Conservation (phyloP, 2,888 invertebrate genomes). For the Drosophila heteroneura region DNA sequence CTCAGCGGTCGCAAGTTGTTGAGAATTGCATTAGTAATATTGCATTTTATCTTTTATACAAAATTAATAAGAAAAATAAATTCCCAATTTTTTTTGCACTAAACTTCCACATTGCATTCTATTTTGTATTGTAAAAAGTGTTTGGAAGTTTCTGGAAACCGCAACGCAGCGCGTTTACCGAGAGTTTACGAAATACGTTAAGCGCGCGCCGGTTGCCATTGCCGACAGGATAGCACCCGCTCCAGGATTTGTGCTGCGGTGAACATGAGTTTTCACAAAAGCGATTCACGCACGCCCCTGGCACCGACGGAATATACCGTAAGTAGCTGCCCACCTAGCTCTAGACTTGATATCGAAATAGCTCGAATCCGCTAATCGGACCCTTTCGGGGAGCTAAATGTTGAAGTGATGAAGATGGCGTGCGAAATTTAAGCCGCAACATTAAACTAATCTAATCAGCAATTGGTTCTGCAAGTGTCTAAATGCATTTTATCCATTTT, state of each 20-base stretch:
- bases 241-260: conserved; percentile 41
- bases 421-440: background rate
- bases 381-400: background rate
- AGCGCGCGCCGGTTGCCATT: conserved; percentile 55
- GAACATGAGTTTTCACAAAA: conserved; percentile 85
- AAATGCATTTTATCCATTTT: background rate
- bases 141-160: conserved; percentile 78
- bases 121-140: conserved; percentile 74
- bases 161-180: conserved; percentile 50
- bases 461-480: background rate
- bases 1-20: conserved; percentile 56
- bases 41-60: conserved; percentile 67
- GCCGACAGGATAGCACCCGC: conserved; percentile 55
- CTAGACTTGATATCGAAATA: background rate
- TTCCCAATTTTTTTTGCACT: conserved; percentile 68
- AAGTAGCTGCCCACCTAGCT: conserved; percentile 66
- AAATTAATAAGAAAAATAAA: conserved; percentile 41
- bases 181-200: conserved; percentile 49
- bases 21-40: conserved; percentile 79
- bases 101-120: conserved; percentile 71
- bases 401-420: conserved; percentile 5
- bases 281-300: conserved; percentile 85
- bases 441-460: conserved; percentile 29
- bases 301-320: conserved; percentile 84
- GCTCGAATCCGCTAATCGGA: conserved; percentile 18